A percentile compares a stretch with the other conserved stretches of the same genome.
These are phyloP conservation scores for Prunella fulvescens DNA, from an alignment of 2,113 vertebrate genomes.

Conservation along the genomic window DNA sequence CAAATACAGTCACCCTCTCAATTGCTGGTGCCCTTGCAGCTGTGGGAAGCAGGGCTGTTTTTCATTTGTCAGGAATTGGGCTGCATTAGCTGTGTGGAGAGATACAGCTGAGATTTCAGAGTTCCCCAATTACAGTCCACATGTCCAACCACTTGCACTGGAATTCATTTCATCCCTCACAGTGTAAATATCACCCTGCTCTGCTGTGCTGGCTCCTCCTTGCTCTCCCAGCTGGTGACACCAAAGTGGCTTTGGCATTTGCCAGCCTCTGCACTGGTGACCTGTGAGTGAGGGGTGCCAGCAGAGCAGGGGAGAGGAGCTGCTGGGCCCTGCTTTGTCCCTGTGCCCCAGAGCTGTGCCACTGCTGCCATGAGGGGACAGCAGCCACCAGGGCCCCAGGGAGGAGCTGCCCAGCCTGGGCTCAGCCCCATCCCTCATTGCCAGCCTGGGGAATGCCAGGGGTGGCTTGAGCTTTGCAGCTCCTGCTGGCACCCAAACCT, in stretches of 20 bases:
- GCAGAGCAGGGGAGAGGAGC: neutral
- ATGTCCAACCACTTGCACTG: neutral
- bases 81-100: neutral
- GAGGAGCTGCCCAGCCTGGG: rapidly evolving
- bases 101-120: constrained; percentile 3
- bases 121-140: neutral
- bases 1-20: constrained; percentile 41
- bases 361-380: rapidly evolving
- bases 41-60: neutral
- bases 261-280: neutral
- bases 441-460: neutral
- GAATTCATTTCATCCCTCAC: constrained; percentile 31
- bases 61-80: constrained; percentile 16
- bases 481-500: neutral
- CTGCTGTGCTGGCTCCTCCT: neutral
- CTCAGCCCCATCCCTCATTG: neutral
- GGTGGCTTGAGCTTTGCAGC: neutral
- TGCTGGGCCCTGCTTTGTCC: neutral
- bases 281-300: neutral
- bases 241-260: neutral
- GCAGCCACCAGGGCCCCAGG: rapidly evolving
- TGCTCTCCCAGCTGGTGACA: rapidly evolving
- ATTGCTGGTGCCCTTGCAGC: constrained; percentile 45
- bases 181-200: neutral
- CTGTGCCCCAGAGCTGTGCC: neutral